Percentiles rank a stretch among this genome's conserved stretches.
Conservation (phyloP, 2,888 invertebrate genomes). For the Sarcophaga carnaria region DNA sequence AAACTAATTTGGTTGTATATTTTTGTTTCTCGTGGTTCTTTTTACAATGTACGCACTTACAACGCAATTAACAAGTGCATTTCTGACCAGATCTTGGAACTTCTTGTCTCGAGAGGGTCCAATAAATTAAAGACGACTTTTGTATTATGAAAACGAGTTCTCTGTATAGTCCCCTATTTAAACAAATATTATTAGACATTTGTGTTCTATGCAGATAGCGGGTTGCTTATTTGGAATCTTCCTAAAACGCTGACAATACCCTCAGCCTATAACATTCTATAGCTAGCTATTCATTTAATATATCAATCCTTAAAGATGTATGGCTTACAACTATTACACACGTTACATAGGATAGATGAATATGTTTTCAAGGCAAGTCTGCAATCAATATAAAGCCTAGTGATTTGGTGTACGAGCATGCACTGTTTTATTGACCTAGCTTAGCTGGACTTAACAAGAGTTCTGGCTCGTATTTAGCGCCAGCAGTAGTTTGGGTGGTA, state of each 20-base stretch:
- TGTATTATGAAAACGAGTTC: not conserved
- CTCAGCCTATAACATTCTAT: slow-evolving; percentile 5
- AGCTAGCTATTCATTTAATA: not conserved
- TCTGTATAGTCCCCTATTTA: not conserved
- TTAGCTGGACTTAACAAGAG: slow-evolving; percentile 82
- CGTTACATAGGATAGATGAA: not conserved
- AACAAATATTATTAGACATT: not conserved
- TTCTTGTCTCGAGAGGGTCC: not conserved
- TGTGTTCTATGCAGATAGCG: slow-evolving; percentile 8
- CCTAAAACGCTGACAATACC: slow-evolving; percentile 34
- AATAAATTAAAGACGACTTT: not conserved
- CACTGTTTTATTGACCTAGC: slow-evolving; percentile 78
- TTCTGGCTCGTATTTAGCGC: slow-evolving; percentile 80
- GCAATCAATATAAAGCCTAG: not conserved
- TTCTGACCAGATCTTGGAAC: slow-evolving; percentile 7
- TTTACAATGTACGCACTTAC: too few relatives aligned
- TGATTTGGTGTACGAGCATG: slow-evolving; percentile 2
- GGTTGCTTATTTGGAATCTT: slow-evolving; percentile 5
- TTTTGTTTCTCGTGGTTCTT: too few relatives aligned
- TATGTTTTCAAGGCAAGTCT: not conserved
- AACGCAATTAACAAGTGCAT: not conserved
- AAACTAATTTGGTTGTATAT: too few relatives aligned
- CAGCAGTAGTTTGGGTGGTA: slow-evolving; percentile 44
- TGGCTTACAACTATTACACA: not conserved
- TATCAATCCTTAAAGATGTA: slow-evolving; percentile 8